phyloP scores from a whole-genome alignment of 2,888 invertebrate genomes.

The Dusona sp. region DNA sequence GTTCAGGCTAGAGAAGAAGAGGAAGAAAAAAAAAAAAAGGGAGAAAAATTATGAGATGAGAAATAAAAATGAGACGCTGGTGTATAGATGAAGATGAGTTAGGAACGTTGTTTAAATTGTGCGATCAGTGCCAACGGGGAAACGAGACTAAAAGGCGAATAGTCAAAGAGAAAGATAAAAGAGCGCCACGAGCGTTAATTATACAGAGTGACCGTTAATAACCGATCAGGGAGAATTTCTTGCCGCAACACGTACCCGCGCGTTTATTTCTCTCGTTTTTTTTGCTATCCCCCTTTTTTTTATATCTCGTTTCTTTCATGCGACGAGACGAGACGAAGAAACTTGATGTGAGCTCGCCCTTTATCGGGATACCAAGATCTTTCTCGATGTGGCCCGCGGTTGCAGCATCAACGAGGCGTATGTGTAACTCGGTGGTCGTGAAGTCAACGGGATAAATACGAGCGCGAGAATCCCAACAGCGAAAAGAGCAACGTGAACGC shows the following conservation, averaged over 20 bases:
- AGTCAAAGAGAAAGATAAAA: slow-evolving; percentile 31
- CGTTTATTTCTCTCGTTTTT: neutral
- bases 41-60: neutral
- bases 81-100: slow-evolving; percentile 40
- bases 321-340: neutral
- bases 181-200: slow-evolving; percentile 73
- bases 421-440: slow-evolving; percentile 67
- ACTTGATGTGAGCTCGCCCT: slow-evolving; percentile 40
- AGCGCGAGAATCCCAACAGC: neutral
- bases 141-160: slow-evolving; percentile 25
- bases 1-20: no score
- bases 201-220: slow-evolving; percentile 77
- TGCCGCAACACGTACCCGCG: slow-evolving; percentile 21
- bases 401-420: slow-evolving; percentile 18
- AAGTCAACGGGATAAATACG: slow-evolving; percentile 62
- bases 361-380: slow-evolving; percentile 57
- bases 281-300: neutral
- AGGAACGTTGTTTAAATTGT: slow-evolving; percentile 48
- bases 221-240: slow-evolving; percentile 71
- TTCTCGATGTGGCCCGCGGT: slow-evolving; percentile 56
- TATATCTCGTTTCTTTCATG: neutral
- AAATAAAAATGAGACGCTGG: slow-evolving; percentile 13
- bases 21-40: neutral
- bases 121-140: slow-evolving; percentile 59
- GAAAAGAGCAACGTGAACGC: slow-evolving; percentile 41